Evolutionary conservation across 2,113 vertebrate genomes (phyloP).

Genomic region (Oostethus manadensis): DNA sequence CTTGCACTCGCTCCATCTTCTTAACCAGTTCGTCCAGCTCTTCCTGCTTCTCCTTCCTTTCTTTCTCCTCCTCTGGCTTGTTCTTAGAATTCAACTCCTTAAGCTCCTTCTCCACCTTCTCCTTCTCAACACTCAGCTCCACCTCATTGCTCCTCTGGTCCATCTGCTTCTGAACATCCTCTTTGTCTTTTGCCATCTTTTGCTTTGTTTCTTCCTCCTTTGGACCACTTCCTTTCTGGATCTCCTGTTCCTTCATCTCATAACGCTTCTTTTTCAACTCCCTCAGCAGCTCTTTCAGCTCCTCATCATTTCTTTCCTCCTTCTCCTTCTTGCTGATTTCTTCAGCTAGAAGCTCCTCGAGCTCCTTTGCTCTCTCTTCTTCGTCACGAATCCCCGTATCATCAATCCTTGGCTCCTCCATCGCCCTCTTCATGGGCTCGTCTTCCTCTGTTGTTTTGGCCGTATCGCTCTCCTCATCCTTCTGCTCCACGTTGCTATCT

Average conservation of each 20-base stretch:
- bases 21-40: slow-evolving; percentile 60
- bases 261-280: slow-evolving; percentile 68
- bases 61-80: slow-evolving; percentile 46
- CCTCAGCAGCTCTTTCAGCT: slow-evolving; percentile 61
- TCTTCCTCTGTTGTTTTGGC: slow-evolving; percentile 17
- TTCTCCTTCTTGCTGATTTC: slow-evolving; percentile 53
- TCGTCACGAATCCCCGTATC: slow-evolving; percentile 36
- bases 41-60: slow-evolving; percentile 57
- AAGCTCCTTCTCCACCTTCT: slow-evolving; percentile 63
- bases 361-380: slow-evolving; percentile 52
- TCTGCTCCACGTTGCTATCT: slow-evolving; percentile 36
- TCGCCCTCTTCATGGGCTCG: slow-evolving; percentile 28
- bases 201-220: slow-evolving; percentile 35
- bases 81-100: slow-evolving; percentile 57
- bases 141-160: slow-evolving; percentile 53
- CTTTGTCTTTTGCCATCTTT: slow-evolving; percentile 24
- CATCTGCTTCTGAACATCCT: slow-evolving; percentile 41
- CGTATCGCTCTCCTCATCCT: slow-evolving; percentile 33
- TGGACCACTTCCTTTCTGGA: slow-evolving; percentile 25
- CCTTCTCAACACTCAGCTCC: slow-evolving; percentile 74
- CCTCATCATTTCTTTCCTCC: slow-evolving; percentile 47
- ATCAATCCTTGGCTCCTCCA: slow-evolving; percentile 45
- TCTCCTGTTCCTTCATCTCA: slow-evolving; percentile 56
- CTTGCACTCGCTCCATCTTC: slow-evolving; percentile 57
- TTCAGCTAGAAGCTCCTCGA: slow-evolving; percentile 56